Evolutionary conservation across 1,140 invertebrate species (phyloP).

Genomic region (Zaprionus ghesquierei): DNA sequence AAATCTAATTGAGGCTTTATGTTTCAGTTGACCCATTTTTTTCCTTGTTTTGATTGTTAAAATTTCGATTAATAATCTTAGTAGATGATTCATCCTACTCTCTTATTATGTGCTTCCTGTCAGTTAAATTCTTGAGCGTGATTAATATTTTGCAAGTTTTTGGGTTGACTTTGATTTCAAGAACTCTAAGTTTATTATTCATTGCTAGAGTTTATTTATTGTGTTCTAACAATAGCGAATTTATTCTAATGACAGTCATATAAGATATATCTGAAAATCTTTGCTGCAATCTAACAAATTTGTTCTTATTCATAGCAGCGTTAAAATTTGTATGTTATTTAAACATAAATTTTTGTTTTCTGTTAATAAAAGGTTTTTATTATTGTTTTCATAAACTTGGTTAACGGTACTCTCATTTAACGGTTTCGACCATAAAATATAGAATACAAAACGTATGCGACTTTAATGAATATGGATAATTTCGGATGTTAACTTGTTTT

Average conservation of each 20-base stretch:
- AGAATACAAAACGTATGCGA: not conserved
- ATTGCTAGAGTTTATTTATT: not conserved
- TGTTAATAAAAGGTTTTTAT: not conserved
- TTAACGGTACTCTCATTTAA: not conserved
- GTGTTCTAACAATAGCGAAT: not conserved
- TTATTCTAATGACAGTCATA: not conserved
- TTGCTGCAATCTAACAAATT: no score
- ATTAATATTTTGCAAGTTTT: not conserved
- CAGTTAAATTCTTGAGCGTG: not conserved
- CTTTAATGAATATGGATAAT: not conserved
- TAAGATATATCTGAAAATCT: not conserved
- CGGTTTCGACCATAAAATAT: not conserved
- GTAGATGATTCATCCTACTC: not conserved
- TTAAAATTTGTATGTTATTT: no score
- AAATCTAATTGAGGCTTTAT: constrained; percentile 48
- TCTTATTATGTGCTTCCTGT: not conserved
- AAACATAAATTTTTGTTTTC: not conserved
- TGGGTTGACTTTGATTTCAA: not conserved
- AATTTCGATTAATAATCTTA: not conserved
- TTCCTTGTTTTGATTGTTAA: constrained; percentile 13
- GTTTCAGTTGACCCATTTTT: constrained; percentile 59
- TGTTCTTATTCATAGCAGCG: no score
- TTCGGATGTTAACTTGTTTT: not conserved
- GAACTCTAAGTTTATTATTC: not conserved
- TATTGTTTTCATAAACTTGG: not conserved